Percentiles rank a stretch among this genome's conserved stretches.
These are phyloP conservation scores for Drosophila lutescens DNA, from an alignment of 2,888 invertebrate species.

Conservation along the genomic window DNA sequence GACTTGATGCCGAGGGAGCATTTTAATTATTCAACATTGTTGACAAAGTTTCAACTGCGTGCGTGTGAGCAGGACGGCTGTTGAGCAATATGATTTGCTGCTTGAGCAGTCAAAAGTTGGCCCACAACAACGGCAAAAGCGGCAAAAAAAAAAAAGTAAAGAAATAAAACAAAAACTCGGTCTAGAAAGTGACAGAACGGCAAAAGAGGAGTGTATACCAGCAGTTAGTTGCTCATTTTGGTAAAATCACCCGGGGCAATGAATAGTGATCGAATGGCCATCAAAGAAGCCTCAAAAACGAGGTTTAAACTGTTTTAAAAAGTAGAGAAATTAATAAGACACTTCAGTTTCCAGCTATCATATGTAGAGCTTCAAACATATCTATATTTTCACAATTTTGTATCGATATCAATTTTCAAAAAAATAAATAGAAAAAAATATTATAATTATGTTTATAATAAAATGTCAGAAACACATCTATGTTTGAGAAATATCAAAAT, in stretches of 20 bases:
- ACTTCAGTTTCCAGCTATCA: too few species aligned
- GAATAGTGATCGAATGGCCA: conserved; percentile 6
- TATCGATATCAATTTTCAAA: too few species aligned
- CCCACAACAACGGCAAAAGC: conserved; percentile 17
- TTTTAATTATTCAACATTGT: conserved; percentile 83
- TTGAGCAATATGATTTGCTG: conserved; percentile 75
- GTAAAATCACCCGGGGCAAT: conserved; percentile 12
- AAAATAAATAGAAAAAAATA: too few species aligned
- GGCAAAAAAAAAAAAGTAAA: conserved; percentile 35
- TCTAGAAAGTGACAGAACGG: conserved; percentile 10
- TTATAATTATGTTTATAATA: too few species aligned
- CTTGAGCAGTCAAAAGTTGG: conserved; percentile 71
- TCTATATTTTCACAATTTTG: too few species aligned
- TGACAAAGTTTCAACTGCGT: conserved; percentile 79
- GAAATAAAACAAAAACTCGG: conserved; percentile 48
- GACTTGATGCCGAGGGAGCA: conserved; percentile 78
- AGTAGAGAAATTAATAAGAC: too few species aligned
- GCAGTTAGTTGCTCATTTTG: conserved; percentile 36
- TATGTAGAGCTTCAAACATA: too few species aligned
- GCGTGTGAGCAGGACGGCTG: conserved; percentile 35
- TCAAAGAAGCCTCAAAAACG: not conserved
- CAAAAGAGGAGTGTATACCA: conserved; percentile 1
- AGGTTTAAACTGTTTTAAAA: too few species aligned
- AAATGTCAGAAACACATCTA: too few species aligned
- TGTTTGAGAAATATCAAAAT: too few species aligned